A percentile compares a stretch with the other conserved stretches of the same genome.
These are phyloP conservation scores for Corythornis cristatus DNA, from an alignment of 2,113 vertebrate species.

Conservation along the genomic window DNA sequence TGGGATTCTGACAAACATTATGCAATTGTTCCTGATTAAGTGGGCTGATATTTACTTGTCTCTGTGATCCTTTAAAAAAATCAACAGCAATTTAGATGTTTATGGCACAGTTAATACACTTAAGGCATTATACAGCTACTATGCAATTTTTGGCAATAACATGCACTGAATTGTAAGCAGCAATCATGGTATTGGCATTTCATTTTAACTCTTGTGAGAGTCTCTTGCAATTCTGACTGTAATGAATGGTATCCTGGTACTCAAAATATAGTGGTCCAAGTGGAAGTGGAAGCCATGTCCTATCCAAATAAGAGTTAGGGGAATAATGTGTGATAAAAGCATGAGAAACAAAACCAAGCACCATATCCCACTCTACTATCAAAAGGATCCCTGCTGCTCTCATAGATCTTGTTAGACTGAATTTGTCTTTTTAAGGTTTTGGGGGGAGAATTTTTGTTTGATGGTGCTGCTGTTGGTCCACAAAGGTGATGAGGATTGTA, in stretches of 20 bases:
- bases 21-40: neutral
- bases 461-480: neutral
- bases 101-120: neutral
- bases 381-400: neutral
- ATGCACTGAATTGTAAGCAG: neutral
- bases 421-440: neutral
- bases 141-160: neutral
- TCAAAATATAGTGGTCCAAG: neutral
- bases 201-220: neutral
- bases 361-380: neutral
- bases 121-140: neutral
- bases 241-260: neutral
- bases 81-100: neutral
- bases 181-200: neutral
- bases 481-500: neutral
- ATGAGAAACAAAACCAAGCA: neutral
- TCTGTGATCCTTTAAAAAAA: neutral
- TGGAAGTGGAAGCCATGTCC: neutral
- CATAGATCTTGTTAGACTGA: neutral
- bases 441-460: neutral
- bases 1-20: neutral
- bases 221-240: neutral
- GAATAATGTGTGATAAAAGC: neutral
- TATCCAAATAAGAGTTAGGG: neutral
- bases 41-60: neutral